phyloP scores from a whole-genome alignment of 53 echinoderm and acorn worm species.

The Antedon mediterranea region DNA sequence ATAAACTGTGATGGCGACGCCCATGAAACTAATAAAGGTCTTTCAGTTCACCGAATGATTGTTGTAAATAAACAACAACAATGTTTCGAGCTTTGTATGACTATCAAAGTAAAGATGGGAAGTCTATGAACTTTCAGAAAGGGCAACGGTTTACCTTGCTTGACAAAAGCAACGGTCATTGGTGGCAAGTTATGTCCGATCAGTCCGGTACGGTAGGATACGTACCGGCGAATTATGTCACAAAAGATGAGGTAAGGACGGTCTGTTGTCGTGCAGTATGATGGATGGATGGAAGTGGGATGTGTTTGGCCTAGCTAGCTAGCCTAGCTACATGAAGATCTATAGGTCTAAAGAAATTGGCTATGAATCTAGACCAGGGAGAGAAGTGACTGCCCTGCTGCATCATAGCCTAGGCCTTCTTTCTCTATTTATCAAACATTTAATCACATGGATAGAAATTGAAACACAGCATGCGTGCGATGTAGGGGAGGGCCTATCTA shows the following conservation, averaged over 20 bases:
- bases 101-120: slow-evolving; percentile 26
- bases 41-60: neutral
- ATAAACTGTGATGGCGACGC: neutral
- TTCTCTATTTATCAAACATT: no score
- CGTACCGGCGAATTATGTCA: slow-evolving; percentile 68
- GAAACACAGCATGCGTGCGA: no score
- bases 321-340: no score
- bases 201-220: slow-evolving; percentile 50
- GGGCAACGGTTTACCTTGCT: slow-evolving; percentile 68
- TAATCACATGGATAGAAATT: no score
- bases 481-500: no score
- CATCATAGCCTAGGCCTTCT: no score
- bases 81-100: slow-evolving; percentile 64
- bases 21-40: neutral
- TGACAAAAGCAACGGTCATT: slow-evolving; percentile 51
- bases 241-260: slow-evolving; percentile 48
- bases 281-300: no score
- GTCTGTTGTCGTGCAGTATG: neutral
- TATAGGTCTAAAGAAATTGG: no score
- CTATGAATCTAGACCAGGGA: no score
- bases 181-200: slow-evolving; percentile 76
- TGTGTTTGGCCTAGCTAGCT: no score
- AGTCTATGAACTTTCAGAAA: slow-evolving; percentile 48
- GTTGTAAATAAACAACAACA: neutral
- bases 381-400: no score